Percentiles rank a stretch among this genome's conserved stretches.
phyloP scores from a whole-genome alignment of 2,113 vertebrate species.

The Polypterus senegalus region DNA sequence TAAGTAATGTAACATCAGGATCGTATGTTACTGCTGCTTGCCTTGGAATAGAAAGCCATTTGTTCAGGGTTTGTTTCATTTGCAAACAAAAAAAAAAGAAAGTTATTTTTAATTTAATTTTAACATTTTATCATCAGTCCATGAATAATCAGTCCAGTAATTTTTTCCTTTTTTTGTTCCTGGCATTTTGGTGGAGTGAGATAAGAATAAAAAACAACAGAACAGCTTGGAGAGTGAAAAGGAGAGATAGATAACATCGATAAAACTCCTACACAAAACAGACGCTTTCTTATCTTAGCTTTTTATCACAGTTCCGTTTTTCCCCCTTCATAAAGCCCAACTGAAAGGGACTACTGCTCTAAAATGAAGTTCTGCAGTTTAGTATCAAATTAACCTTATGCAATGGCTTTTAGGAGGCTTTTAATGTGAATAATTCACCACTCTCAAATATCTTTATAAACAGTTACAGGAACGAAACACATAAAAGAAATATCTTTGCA shows the following conservation, averaged over 20 bases:
- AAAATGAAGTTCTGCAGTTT: slow-evolving; percentile 53
- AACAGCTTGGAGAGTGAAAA: slow-evolving; percentile 80
- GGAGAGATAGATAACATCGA: slow-evolving; percentile 91
- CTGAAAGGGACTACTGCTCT: slow-evolving; percentile 54
- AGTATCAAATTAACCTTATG: slow-evolving; percentile 48
- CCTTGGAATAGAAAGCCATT: slow-evolving; percentile 9
- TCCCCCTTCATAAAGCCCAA: slow-evolving; percentile 47
- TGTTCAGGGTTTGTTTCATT: slow-evolving; percentile 24
- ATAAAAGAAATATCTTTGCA: background rate
- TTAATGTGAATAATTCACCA: slow-evolving; percentile 28
- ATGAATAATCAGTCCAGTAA: slow-evolving; percentile 64
- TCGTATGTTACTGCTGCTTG: background rate
- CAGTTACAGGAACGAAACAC: background rate
- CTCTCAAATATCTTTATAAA: slow-evolving; percentile 10
- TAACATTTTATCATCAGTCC: slow-evolving; percentile 60
- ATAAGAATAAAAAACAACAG: slow-evolving; percentile 92
- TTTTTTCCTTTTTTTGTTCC: slow-evolving; percentile 79
- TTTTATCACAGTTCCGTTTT: slow-evolving; percentile 73
- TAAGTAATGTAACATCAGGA: slow-evolving; percentile 31
- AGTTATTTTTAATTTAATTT: slow-evolving; percentile 55
- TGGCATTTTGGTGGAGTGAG: slow-evolving; percentile 89
- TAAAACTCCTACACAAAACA: slow-evolving; percentile 92
- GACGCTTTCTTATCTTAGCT: slow-evolving; percentile 75
- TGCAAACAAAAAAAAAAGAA: slow-evolving; percentile 21
- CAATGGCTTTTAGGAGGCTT: slow-evolving; percentile 18